phyloP scores from a whole-genome alignment of 2,888 invertebrate genomes.

The Apotomis capreana region DNA sequence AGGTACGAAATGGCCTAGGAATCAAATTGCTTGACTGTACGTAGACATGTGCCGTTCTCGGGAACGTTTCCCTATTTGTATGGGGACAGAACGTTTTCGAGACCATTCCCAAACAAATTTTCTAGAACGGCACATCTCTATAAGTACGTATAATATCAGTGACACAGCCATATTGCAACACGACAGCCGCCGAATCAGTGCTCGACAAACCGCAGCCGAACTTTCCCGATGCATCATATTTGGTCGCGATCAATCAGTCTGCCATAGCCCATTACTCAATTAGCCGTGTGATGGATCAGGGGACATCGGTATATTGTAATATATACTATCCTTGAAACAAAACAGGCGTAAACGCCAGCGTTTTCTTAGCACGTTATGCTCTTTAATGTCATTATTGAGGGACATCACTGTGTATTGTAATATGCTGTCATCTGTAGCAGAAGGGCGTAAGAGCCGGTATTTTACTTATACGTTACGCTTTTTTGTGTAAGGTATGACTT shows the following conservation, averaged over 20 bases:
- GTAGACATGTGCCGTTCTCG: too few relatives aligned
- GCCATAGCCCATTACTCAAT: constrained; percentile 70
- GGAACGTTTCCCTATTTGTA: too few relatives aligned
- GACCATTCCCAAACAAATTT: too few relatives aligned
- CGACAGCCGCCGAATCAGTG: constrained; percentile 39
- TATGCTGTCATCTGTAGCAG: not conserved
- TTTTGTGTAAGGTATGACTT: not conserved
- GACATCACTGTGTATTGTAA: constrained; percentile 6
- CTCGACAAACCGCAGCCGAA: constrained; percentile 21
- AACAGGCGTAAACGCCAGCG: too few relatives aligned
- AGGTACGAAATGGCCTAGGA: too few relatives aligned
- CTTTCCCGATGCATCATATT: constrained; percentile 61
- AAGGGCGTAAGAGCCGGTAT: not conserved
- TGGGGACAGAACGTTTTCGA: too few relatives aligned
- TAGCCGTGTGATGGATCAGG: constrained; percentile 63
- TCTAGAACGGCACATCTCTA: too few relatives aligned
- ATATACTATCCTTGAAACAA: too few relatives aligned
- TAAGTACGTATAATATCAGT: too few relatives aligned
- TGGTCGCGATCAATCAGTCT: constrained; percentile 63
- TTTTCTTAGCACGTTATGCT: too few relatives aligned
- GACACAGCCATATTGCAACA: not conserved
- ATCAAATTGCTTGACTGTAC: too few relatives aligned
- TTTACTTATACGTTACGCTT: not conserved
- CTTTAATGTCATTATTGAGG: too few relatives aligned
- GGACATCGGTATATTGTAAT: constrained; percentile 3